These are phyloP conservation scores for Microcebus griseorufus DNA, from an alignment of 2,113 vertebrate species.

Conservation along the genomic window DNA sequence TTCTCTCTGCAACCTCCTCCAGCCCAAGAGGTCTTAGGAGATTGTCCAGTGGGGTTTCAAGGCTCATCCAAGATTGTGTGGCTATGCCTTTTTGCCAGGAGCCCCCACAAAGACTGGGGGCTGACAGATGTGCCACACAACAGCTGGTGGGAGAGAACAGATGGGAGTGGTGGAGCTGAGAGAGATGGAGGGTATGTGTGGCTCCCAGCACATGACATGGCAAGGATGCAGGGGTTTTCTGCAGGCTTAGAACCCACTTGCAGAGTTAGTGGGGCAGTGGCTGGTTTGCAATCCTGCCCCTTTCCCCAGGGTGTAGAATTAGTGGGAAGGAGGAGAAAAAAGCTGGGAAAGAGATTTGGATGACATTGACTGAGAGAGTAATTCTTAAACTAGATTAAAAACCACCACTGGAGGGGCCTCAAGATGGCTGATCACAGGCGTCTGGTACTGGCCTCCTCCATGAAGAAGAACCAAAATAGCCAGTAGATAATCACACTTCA, in stretches of 20 bases:
- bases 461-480: neutral
- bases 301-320: neutral
- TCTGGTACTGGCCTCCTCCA: neutral
- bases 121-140: neutral
- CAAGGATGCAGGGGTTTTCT: neutral
- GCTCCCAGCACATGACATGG: fast-evolving
- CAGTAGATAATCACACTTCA: neutral
- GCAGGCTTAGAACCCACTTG: neutral
- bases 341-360: neutral
- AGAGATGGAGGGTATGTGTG: neutral
- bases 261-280: neutral
- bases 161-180: neutral
- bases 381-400: slow-evolving; percentile 11
- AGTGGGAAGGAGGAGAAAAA: slow-evolving; percentile 18
- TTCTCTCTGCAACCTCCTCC: neutral
- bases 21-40: neutral
- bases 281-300: neutral
- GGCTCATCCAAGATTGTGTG: neutral
- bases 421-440: neutral
- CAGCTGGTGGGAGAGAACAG: neutral
- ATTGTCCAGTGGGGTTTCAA: neutral
- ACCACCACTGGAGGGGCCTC: neutral
- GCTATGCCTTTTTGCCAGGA: neutral
- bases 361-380: neutral
- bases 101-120: neutral